A percentile compares a stretch with the other conserved stretches of the same genome.
phyloP scores from a whole-genome alignment of 2,797 vertebrate genomes.

The Synanceia verrucosa region DNA sequence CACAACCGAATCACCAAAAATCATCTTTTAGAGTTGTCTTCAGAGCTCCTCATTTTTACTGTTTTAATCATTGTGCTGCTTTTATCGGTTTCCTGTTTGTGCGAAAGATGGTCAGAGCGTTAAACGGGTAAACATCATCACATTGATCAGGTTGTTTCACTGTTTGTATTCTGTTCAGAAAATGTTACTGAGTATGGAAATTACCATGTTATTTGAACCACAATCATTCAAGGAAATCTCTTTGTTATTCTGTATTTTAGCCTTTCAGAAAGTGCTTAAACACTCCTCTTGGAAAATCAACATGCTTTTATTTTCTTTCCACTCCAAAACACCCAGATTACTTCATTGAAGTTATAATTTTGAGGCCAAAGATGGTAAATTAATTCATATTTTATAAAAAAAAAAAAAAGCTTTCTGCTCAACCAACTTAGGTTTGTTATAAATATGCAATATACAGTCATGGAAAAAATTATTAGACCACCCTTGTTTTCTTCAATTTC shows the following conservation, averaged over 20 bases:
- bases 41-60: neutral
- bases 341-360: no score
- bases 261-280: constrained; percentile 33
- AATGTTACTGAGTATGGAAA: constrained; percentile 20
- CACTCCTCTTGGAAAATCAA: neutral
- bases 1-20: neutral
- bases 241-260: neutral
- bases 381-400: no score
- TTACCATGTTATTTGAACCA: neutral
- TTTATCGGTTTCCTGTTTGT: neutral
- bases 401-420: no score
- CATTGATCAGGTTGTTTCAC: neutral
- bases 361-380: no score
- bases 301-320: neutral
- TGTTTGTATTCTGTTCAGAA: neutral
- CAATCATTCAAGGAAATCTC: constrained; percentile 16
- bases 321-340: neutral
- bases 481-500: no score
- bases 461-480: no score
- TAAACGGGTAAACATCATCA: neutral
- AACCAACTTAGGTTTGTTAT: no score
- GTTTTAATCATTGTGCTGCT: constrained; percentile 1
- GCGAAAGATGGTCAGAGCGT: neutral
- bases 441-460: no score
- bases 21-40: constrained; percentile 1